These are phyloP conservation scores for Urosaurus nigricauda DNA, from an alignment of 2,797 vertebrate genomes.

Conservation along the genomic window DNA sequence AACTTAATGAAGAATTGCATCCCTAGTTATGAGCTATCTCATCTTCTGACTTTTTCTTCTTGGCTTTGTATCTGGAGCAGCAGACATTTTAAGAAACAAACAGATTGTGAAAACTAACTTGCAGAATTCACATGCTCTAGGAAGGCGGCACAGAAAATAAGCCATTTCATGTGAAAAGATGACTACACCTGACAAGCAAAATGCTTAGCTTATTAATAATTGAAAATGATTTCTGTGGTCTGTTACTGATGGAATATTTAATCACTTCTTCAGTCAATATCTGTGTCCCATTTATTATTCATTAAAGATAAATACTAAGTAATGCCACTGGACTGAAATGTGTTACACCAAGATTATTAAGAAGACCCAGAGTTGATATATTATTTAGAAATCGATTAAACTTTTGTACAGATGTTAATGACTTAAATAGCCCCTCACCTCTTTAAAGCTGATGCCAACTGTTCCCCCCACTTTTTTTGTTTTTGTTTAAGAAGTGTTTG, in stretches of 20 bases:
- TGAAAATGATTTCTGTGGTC: conserved; percentile 80
- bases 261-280: conserved; percentile 82
- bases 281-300: conserved; percentile 83
- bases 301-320: conserved; percentile 83
- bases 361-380: conserved; percentile 76
- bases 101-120: conserved; percentile 41
- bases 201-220: conserved; percentile 82
- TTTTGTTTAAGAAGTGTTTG: conserved; percentile 58
- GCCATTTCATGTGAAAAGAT: conserved; percentile 70
- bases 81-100: neutral
- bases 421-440: conserved; percentile 66
- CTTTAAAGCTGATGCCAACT: conserved; percentile 62
- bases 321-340: conserved; percentile 76
- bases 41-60: neutral
- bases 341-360: conserved; percentile 76
- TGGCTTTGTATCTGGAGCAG: neutral
- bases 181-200: conserved; percentile 74
- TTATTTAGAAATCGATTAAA: conserved; percentile 81
- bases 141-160: conserved; percentile 71
- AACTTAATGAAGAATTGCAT: too few relatives aligned
- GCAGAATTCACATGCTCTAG: conserved; percentile 60
- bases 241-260: conserved; percentile 84
- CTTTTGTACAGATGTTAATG: conserved; percentile 72
- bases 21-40: neutral
- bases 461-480: neutral